Conservation (phyloP, 2,113 vertebrate genomes). For the Rhinoderma darwinii region DNA sequence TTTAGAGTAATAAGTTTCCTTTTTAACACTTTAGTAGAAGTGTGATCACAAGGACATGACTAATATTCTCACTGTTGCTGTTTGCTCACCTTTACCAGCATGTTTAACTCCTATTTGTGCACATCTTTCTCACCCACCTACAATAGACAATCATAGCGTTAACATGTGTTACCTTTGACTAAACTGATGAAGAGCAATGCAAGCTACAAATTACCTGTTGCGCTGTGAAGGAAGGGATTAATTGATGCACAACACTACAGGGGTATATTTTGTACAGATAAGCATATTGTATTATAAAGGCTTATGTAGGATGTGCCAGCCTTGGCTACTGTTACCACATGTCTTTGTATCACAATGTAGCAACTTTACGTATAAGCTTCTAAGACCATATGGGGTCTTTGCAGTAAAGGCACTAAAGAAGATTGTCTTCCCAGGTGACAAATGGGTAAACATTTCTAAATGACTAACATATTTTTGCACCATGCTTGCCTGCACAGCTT, state of each 20-base stretch:
- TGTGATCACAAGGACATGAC: slow-evolving; percentile 26
- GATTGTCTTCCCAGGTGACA: too few species aligned
- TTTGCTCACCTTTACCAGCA: slow-evolving; percentile 21
- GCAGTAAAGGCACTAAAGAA: too few species aligned
- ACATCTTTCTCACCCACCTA: not conserved
- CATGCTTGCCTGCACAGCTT: too few species aligned
- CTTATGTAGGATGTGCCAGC: not conserved
- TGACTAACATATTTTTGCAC: too few species aligned
- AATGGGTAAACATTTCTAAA: too few species aligned
- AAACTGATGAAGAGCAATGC: not conserved
- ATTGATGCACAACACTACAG: not conserved
- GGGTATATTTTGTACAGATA: not conserved
- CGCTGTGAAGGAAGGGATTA: not conserved
- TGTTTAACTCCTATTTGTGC: slow-evolving; percentile 17
- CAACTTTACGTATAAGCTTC: too few species aligned
- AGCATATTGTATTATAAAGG: too few species aligned
- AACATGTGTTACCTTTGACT: not conserved
- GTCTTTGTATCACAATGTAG: too few species aligned
- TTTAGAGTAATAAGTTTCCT: not conserved
- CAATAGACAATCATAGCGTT: not conserved
- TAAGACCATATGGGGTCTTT: too few species aligned
- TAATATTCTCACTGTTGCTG: slow-evolving; percentile 13
- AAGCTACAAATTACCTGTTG: not conserved
- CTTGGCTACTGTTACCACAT: not conserved
- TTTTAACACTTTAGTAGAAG: slow-evolving; percentile 13